Conservation (phyloP, 2,113 vertebrate genomes). For the Climacteris rufus region DNA sequence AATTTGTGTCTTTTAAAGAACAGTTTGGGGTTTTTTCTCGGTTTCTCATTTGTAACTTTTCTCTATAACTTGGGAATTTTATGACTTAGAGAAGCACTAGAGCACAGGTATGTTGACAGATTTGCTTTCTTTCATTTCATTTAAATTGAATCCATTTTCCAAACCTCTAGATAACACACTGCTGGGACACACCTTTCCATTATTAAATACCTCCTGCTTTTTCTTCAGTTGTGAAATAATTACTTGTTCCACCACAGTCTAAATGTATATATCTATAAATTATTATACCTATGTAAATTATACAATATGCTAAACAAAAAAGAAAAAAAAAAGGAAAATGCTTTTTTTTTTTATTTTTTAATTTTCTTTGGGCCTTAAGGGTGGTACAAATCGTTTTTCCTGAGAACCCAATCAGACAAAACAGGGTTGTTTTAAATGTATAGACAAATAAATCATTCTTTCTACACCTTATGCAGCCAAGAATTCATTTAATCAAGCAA, state of each 20-base stretch:
- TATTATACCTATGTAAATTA: background rate
- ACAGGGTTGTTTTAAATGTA: background rate
- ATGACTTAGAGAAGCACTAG: conserved; percentile 45
- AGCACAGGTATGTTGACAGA: conserved; percentile 41
- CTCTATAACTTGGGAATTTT: conserved; percentile 31
- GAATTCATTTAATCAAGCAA: background rate
- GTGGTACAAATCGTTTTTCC: background rate
- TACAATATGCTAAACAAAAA: background rate
- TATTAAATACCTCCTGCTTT: background rate
- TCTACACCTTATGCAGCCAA: background rate
- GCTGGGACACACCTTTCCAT: background rate
- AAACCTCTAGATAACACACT: conserved; percentile 44
- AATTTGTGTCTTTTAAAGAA: background rate
- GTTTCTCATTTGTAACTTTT: conserved; percentile 48
- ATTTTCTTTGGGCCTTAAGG: background rate
- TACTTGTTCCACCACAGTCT: background rate
- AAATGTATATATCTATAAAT: background rate
- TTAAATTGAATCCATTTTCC: conserved; percentile 60
- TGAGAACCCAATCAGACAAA: background rate
- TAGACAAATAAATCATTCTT: background rate
- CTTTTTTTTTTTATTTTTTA: too few relatives aligned
- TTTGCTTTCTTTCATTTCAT: conserved; percentile 65
- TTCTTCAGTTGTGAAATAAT: background rate
- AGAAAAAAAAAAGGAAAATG: fast-evolving
- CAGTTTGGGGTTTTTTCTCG: background rate